phyloP scores from a whole-genome alignment of 2,113 vertebrate species.

The Scomber colias region DNA sequence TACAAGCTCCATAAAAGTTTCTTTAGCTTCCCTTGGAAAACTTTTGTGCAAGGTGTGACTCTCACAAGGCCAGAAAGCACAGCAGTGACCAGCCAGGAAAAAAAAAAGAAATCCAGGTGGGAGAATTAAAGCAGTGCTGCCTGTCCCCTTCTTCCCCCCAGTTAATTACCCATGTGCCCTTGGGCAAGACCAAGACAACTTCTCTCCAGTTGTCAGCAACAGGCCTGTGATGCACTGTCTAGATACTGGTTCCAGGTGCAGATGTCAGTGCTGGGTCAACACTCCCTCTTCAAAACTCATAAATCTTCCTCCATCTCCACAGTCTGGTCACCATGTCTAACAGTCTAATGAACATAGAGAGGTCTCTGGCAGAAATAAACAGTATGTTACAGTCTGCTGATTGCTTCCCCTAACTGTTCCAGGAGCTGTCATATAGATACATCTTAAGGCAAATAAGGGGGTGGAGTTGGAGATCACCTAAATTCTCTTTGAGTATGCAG shows the following conservation, averaged over 20 bases:
- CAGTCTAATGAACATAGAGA: neutral
- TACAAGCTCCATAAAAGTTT: conserved; percentile 7
- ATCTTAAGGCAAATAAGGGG: neutral
- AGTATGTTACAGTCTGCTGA: conserved; percentile 12
- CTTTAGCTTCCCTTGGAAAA: conserved; percentile 19
- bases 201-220: neutral
- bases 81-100: neutral
- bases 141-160: neutral
- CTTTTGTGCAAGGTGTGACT: conserved; percentile 16
- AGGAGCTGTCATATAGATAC: conserved; percentile 18
- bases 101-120: conserved; percentile 27
- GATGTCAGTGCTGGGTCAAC: conserved; percentile 35
- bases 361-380: neutral
- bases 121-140: neutral
- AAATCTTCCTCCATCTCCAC: conserved; percentile 28
- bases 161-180: conserved; percentile 39
- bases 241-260: conserved; percentile 53
- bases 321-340: neutral
- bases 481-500: neutral
- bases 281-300: conserved; percentile 15
- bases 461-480: neutral
- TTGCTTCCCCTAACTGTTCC: conserved; percentile 11
- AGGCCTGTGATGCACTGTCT: neutral
- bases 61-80: neutral
- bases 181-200: conserved; percentile 35